Evolutionary conservation across 2,888 invertebrate genomes (phyloP).

Genomic region (Malthinus seriepunctatus): DNA sequence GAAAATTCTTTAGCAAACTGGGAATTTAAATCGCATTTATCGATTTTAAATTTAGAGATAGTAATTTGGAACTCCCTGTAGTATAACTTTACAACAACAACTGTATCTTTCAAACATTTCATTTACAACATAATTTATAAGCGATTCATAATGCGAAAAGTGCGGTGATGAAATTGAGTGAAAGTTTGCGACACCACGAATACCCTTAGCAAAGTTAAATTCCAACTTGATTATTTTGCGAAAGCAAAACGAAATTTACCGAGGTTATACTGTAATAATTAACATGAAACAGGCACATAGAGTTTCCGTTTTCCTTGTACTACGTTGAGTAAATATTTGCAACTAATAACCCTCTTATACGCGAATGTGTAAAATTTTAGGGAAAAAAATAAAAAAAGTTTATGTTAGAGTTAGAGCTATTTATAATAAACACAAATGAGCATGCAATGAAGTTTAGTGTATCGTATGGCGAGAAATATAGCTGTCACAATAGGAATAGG

Average conservation of each 20-base stretch:
- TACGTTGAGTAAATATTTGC: constrained; percentile 25
- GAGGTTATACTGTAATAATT: constrained; percentile 30
- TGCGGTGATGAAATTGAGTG: constrained; percentile 52
- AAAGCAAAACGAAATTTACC: constrained; percentile 35
- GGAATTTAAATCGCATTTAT: no score
- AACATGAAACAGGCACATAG: constrained; percentile 17
- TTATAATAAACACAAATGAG: constrained; percentile 6
- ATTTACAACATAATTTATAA: constrained; percentile 52
- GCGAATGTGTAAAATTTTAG: not conserved
- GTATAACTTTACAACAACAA: no score
- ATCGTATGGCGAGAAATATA: constrained; percentile 9
- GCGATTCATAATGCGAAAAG: constrained; percentile 53
- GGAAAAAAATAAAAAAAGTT: no score
- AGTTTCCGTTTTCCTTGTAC: constrained; percentile 20
- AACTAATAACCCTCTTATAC: constrained; percentile 12
- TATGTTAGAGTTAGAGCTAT: not conserved
- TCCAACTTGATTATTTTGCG: constrained; percentile 35
- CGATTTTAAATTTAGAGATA: no score
- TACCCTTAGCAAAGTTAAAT: constrained; percentile 33
- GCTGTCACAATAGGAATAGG: constrained; percentile 8
- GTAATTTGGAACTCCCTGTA: no score
- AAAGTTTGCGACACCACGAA: constrained; percentile 45
- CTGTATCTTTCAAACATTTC: constrained; percentile 31
- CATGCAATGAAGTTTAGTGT: constrained; percentile 15
- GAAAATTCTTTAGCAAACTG: no score